Evolutionary conservation across 2,797 vertebrate species (phyloP), one percentile per base, ranked within the genome.

Genomic region (Novumbra hubbsi): DNA sequence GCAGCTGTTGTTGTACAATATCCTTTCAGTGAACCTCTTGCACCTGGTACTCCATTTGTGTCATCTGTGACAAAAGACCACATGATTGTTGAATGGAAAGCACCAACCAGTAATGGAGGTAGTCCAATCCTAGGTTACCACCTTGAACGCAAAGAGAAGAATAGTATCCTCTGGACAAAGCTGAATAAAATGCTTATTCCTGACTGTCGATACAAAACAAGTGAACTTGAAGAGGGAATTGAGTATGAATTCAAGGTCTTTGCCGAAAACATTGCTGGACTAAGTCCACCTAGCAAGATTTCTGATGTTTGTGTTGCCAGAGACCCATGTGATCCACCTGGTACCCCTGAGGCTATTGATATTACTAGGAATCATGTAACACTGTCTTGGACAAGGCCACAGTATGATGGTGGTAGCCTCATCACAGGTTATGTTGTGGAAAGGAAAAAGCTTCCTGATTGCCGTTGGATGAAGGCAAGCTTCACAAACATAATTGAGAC

Each of bases 241-340:
- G 96, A 99, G 84, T 99, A 99, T 88, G 97, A 99, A 91, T 99
- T 97, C 83, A 95, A 90, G 92, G 96, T 99, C 84, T 98, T 94
- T 92, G 98, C 98, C 81, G 97, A 99, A 89, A 99, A 99, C 74
- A 94, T 98, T 74, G 98, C 97, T 88, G 98, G 98, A 73, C 84
- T 96, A 75, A 96, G 98, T 79, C 95, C 95, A 82, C 89, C 88
- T 74, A 98, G 98, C 89, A 99, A 98, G 87, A 88, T 97, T 60
- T 99, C 96, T 41, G 96, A 95, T 78, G 89, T 93, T 73, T 96
- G 94, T 85, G 94, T 97, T 84, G 98, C 98, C 27, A 95, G 96
- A 78, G 98, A 99, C 86, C 96, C 95, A 80, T 99, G 97, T 92
- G 98, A 99, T 80, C 89, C 98, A 83, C 98, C 98, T 80, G 95